Base-by-base conservation (phyloP, 2,797 vertebrate genomes). In the Sebastes cheni region DNA sequence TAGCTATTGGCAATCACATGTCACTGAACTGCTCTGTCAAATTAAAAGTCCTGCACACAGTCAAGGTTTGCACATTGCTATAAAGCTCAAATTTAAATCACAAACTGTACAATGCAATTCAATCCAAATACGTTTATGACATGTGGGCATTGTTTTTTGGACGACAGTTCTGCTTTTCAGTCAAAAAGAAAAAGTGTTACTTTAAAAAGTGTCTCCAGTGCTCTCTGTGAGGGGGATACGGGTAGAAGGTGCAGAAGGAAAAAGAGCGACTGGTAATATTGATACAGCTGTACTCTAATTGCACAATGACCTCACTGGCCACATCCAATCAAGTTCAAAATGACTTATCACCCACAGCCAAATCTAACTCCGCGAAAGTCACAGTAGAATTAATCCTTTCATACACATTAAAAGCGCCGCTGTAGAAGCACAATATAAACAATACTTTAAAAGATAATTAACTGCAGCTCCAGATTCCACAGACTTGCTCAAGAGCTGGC, bases 281-380 rank as follows among this genome's bases (percentile, higher is more conserved):
- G 86, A 89, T 90, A 82, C 89, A 91, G 86, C 90, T 91, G 75
- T 74, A n/a, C 30, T 78, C 46, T 69, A 76, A 84, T 70, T 88
- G 79, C 59, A 83, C 34, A 14, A 88, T 93, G 93, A 93, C 83
- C 88, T 93, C 89, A 91, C 77, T 62, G 75, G 81, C 85, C 88
- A 84, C 87, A 90, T 87, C 85, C 83, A 94, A 89, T 94, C 91
- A 88, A 86, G 79, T 83, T 75, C 80, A 82, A 81, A 89, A 85
- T 60, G 60, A 87, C 83, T 83, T 80, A 56, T 39, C 50, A 79
- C 80, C 81, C 84, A 71, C 85, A 85, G 79, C 80, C 81, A 89
- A 78, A 79, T 69, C 50, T 66, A 80, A 86, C 88, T 90, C 87
- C 89, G 86, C 60, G 27, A 79, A 64, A 67, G 81, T 78, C 54